Base-by-base conservation (phyloP, 2,888 invertebrate genomes). In the Arge pagana region DNA sequence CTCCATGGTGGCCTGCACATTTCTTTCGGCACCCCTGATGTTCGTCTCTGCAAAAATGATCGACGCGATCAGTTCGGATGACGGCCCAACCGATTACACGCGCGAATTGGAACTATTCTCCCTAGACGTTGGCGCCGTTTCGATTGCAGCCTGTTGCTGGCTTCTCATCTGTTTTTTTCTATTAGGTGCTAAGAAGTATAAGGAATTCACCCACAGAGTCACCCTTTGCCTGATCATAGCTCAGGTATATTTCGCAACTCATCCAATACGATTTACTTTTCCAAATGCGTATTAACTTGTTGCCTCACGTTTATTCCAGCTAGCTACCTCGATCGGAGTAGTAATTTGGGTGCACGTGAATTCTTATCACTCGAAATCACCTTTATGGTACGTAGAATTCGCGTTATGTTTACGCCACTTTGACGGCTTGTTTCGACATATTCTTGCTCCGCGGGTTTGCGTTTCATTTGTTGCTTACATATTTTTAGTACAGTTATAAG, bases 21-120 rank as follows among this genome's bases (percentile, higher is more conserved):
- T 96, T 70, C 80, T 96, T 16, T 95, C 96, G 10, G 96, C 93
- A 0, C 96, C 96, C 0, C 81, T 96, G 63, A 96, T 96, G 91
- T 96, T 94, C 72, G 85, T 96, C 53, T 96, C 96, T 0, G 94
- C 96, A 1, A 91, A 93, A 81, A 88, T 96, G 84, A 91, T 96
- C 61, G 63, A 60, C 30, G 74, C 75, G 3, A 59, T 73, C 31
- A 61, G 61, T 23, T 52, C 65, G 13, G 72, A 68, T 33, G 60
- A 65, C 8, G 88, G 90, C 0, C 87, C 89, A 0, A 73, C 81
- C 19, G 88, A 92, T 66, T 95, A 89, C 70, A 83, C 89, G 1
- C 83, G 83, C 19, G 86, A 93, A 62, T 76, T 96, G 48, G 86
- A 88, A 70, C 79, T 81, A 26, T 94, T 93, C 65, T 88, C 91